phyloP scores from a whole-genome alignment of 2,888 invertebrate species.

The Steinernema scapterisci region DNA sequence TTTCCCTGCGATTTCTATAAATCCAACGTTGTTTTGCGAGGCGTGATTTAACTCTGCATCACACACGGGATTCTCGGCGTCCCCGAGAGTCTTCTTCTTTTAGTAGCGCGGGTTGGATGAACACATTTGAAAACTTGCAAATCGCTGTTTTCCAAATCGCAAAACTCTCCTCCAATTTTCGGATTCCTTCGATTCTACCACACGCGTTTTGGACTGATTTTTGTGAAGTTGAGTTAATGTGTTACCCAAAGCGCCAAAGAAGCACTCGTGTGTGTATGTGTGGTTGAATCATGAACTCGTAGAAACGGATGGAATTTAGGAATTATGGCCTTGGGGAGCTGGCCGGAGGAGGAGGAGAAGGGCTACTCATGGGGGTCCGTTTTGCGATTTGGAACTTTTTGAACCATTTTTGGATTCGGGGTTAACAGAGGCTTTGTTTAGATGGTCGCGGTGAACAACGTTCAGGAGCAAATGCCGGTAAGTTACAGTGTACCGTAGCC shows the following conservation, averaged over 20 bases:
- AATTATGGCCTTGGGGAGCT: background rate
- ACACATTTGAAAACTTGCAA: conserved; percentile 36
- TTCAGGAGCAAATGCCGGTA: conserved; percentile 7
- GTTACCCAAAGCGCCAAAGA: conserved; percentile 15
- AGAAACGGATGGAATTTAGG: background rate
- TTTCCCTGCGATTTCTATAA: too few relatives aligned
- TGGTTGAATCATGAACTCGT: conserved; percentile 26
- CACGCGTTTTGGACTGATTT: conserved; percentile 25
- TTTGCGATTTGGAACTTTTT: conserved; percentile 17
- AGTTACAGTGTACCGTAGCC: background rate
- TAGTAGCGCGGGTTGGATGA: conserved; percentile 36
- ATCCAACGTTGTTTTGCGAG: background rate
- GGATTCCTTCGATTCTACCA: conserved; percentile 1
- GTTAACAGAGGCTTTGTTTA: conserved; percentile 16
- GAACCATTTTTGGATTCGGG: background rate
- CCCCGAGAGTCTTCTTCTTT: too few relatives aligned
- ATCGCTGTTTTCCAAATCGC: conserved; percentile 2
- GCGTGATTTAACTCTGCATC: conserved; percentile 6
- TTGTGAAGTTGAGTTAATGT: conserved; percentile 5
- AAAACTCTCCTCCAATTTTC: background rate
- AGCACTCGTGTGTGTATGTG: conserved; percentile 20
- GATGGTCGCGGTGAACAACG: background rate
- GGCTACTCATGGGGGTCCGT: background rate
- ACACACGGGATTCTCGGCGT: conserved; percentile 16
- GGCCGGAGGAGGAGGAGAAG: background rate